Conservation (phyloP, 1,140 invertebrate species). For the Drosophila subobscura region DNA sequence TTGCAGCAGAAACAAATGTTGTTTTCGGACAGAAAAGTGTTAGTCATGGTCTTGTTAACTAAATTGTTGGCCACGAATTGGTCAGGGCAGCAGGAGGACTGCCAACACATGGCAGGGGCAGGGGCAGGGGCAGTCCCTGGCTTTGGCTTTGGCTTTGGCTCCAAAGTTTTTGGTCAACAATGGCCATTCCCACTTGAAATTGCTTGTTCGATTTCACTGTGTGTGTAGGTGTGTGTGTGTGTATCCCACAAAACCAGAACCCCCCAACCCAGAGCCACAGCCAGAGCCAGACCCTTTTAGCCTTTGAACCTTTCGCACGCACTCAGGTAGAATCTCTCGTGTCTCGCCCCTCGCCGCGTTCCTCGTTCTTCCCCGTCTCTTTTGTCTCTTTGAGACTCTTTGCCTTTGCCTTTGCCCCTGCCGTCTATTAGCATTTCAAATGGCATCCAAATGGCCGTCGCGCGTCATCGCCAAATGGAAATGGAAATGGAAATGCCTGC, state of each 20-base stretch:
- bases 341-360: slow-evolving; percentile 14
- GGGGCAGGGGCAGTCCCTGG: slow-evolving; percentile 1
- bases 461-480: background rate
- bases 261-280: slow-evolving; percentile 3
- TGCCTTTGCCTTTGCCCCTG: slow-evolving; percentile 13
- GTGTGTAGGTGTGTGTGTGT: slow-evolving; percentile 27
- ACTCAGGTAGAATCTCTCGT: slow-evolving; percentile 59
- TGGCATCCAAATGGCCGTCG: slow-evolving; percentile 36
- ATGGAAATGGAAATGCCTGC: slow-evolving; percentile 50
- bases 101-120: slow-evolving; percentile 24
- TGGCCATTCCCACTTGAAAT: slow-evolving; percentile 50
- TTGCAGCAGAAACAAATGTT: slow-evolving; percentile 61
- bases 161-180: slow-evolving; percentile 22
- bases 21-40: slow-evolving; percentile 71
- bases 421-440: slow-evolving; percentile 72
- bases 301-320: slow-evolving; percentile 72
- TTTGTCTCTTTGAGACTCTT: slow-evolving; percentile 31
- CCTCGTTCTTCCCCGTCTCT: slow-evolving; percentile 36
- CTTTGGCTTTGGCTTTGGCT: slow-evolving; percentile 14
- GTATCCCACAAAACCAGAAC: slow-evolving; percentile 29
- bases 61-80: slow-evolving; percentile 78
- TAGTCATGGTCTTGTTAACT: slow-evolving; percentile 82
- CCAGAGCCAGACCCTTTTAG: slow-evolving; percentile 64
- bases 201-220: slow-evolving; percentile 48
- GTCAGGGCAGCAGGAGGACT: slow-evolving; percentile 14